These are phyloP conservation scores for Prinia subflava DNA, from an alignment of 2,113 vertebrate species.

Conservation along the genomic window DNA sequence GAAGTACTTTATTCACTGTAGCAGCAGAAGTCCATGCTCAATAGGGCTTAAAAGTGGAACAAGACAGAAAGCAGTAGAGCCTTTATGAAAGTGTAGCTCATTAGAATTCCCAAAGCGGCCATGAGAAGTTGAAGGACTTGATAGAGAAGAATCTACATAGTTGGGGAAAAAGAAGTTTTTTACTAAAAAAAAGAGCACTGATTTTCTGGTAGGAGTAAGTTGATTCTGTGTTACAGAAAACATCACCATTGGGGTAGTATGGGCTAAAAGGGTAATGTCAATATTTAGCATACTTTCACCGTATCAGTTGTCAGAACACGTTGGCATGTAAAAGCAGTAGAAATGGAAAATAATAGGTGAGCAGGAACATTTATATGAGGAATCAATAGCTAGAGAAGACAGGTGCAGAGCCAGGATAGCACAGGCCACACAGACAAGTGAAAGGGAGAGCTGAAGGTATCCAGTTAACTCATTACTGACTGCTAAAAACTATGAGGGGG, in stretches of 20 bases:
- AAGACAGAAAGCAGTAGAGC: background rate
- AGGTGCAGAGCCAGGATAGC: background rate
- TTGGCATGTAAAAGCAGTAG: background rate
- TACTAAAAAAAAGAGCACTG: background rate
- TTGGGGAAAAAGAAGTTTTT: background rate
- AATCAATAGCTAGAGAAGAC: background rate
- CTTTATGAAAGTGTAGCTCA: background rate
- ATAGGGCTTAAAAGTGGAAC: background rate
- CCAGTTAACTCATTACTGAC: background rate
- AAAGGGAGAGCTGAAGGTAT: background rate
- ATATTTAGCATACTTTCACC: background rate
- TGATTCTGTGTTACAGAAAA: background rate
- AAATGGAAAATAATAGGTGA: background rate
- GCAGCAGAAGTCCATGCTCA: background rate
- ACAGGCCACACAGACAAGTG: background rate
- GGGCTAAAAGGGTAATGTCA: background rate
- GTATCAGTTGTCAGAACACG: background rate
- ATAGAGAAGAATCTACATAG: background rate
- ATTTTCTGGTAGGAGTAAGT: background rate
- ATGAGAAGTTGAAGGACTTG: background rate
- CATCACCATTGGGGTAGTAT: accelerated
- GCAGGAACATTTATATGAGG: background rate
- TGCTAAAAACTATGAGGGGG: accelerated
- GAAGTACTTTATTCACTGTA: background rate
- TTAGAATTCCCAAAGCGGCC: background rate